A percentile compares a stretch with the other conserved stretches of the same genome.
These are phyloP conservation scores for Sebastes schlegelii DNA, from an alignment of 2,113 vertebrate genomes.

Conservation along the genomic window DNA sequence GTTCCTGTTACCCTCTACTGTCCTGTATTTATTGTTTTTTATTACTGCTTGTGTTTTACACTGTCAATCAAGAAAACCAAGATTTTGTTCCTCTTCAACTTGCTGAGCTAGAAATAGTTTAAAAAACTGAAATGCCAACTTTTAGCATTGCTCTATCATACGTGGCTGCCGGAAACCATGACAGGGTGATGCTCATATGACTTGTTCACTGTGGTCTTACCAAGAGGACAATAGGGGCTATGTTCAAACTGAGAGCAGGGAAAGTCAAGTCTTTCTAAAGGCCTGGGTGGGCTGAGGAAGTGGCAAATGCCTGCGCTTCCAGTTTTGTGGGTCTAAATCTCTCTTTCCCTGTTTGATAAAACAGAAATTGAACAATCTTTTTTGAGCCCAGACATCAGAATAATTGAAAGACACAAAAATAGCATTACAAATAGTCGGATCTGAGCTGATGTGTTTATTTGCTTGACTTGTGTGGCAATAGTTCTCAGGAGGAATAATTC, in stretches of 20 bases:
- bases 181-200: slow-evolving; percentile 42
- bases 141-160: not conserved
- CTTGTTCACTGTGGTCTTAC: not conserved
- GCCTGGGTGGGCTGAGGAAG: not conserved
- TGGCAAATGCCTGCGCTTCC: not conserved
- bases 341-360: not conserved
- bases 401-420: not conserved
- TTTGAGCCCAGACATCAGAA: not conserved
- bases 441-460: no score
- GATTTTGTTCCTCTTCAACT: not conserved
- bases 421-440: no score
- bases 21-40: not conserved
- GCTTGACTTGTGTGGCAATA: not conserved
- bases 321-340: not conserved
- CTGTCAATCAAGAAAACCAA: not conserved
- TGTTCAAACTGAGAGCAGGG: slow-evolving; percentile 3
- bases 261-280: not conserved
- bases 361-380: not conserved
- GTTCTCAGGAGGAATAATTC: not conserved
- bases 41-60: not conserved
- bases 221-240: slow-evolving; percentile 19
- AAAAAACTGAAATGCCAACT: not conserved
- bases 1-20: not conserved
- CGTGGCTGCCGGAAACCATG: not conserved
- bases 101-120: not conserved